A percentile compares a stretch with the other conserved stretches of the same genome.
phyloP scores from a whole-genome alignment of 92 coral and sea anemone species.

The Chrysogorgia sp. region DNA sequence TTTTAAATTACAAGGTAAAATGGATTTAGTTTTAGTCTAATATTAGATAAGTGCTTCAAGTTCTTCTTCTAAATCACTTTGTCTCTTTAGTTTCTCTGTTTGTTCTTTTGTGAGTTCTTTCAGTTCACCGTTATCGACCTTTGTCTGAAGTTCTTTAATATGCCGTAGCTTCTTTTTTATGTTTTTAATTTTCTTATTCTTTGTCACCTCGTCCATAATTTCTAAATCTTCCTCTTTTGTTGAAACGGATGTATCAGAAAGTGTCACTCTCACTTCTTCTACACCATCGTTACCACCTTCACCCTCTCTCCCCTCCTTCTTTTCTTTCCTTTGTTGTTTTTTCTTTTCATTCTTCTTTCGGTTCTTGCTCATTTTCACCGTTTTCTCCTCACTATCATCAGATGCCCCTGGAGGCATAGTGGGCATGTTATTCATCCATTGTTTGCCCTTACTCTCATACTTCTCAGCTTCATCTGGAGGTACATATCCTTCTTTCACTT shows the following conservation, averaged over 20 bases:
- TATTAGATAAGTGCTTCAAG: constrained; percentile 59
- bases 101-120: constrained; percentile 77
- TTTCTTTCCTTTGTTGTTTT: constrained; percentile 69
- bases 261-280: constrained; percentile 53
- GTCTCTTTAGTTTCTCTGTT: constrained; percentile 74
- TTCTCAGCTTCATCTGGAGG: constrained; percentile 97
- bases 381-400: constrained; percentile 51
- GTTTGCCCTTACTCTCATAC: constrained; percentile 96
- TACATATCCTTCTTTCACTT: constrained; percentile 93
- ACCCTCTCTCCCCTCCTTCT: constrained; percentile 24
- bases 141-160: constrained; percentile 87
- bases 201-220: constrained; percentile 68
- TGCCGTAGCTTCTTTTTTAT: constrained; percentile 91
- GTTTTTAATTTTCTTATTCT: constrained; percentile 77
- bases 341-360: constrained; percentile 73
- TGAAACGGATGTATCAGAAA: constrained; percentile 46
- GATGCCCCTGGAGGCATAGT: constrained; percentile 77
- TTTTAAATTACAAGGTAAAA: background rate
- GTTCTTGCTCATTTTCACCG: constrained; percentile 67
- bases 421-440: constrained; percentile 79
- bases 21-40: background rate
- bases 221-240: constrained; percentile 59
- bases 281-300: constrained; percentile 41
- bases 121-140: constrained; percentile 84
- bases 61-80: constrained; percentile 77